A percentile compares a stretch with the other conserved stretches of the same genome.
Evolutionary conservation across 2,113 vertebrate species (phyloP).

Genomic region (Phocoena sinus): DNA sequence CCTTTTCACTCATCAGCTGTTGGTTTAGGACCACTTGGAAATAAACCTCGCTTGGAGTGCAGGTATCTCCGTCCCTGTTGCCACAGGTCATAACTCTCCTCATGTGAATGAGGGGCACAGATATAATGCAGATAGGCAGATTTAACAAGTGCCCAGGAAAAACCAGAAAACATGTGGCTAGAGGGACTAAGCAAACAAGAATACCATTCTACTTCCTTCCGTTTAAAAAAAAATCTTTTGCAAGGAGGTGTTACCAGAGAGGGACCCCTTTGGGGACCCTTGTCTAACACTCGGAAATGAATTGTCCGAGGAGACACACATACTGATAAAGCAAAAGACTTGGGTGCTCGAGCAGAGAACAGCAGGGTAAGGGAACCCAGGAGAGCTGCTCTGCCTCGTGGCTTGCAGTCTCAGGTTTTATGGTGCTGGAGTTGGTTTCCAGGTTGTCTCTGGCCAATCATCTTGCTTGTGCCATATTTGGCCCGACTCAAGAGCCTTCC

Average conservation of each 20-base stretch:
- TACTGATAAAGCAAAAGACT: not conserved
- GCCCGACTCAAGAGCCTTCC: not conserved
- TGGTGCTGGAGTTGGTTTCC: not conserved
- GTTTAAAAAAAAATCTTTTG: not conserved
- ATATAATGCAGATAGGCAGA: not conserved
- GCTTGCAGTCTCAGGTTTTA: not conserved
- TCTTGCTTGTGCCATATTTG: not conserved
- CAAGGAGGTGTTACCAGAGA: not conserved
- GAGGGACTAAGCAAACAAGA: not conserved
- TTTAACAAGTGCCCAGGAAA: not conserved
- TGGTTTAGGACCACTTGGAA: not conserved
- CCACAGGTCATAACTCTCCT: not conserved
- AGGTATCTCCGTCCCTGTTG: not conserved
- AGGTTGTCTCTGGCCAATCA: not conserved
- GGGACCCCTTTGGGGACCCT: not conserved
- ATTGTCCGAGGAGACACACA: not conserved
- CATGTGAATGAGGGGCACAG: not conserved
- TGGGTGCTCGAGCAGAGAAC: not conserved
- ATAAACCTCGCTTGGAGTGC: not conserved
- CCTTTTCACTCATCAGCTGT: not conserved
- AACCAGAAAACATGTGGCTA: not conserved
- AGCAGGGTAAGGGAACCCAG: not conserved
- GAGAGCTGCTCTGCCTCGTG: not conserved
- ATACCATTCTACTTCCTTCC: not conserved
- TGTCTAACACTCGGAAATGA: not conserved